These are phyloP conservation scores for Oxytorus armatus DNA, from an alignment of 2,888 invertebrate genomes.

Conservation along the genomic window DNA sequence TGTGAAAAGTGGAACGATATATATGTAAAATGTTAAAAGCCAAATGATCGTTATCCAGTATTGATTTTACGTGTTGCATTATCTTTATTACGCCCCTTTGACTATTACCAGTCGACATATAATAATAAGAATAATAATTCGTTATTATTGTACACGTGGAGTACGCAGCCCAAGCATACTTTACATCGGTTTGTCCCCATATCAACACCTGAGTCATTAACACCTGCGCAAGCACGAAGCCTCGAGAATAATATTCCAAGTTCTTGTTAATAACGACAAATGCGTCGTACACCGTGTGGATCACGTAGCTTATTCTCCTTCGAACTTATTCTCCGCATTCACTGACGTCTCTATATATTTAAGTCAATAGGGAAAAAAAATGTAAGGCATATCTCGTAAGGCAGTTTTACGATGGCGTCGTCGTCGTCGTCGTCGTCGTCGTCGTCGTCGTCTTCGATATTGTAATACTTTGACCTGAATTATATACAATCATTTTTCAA, in stretches of 20 bases:
- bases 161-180: not conserved
- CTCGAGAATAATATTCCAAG: slow-evolving; percentile 41
- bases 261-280: slow-evolving; percentile 34
- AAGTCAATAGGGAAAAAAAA: not conserved
- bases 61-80: not conserved
- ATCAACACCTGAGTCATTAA: slow-evolving; percentile 64
- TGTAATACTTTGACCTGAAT: slow-evolving; percentile 20
- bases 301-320: slow-evolving; percentile 24
- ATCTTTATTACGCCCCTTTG: not conserved
- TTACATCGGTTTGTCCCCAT: slow-evolving; percentile 22
- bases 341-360: not conserved
- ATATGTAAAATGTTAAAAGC: no score
- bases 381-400: slow-evolving; percentile 8
- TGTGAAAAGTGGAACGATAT: no score
- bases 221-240: slow-evolving; percentile 64
- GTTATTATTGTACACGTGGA: slow-evolving; percentile 26
- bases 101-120: not conserved
- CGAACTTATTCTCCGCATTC: no score
- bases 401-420: slow-evolving; percentile 6
- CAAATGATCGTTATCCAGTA: no score
- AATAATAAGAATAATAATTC: slow-evolving; percentile 6
- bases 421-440: no score
- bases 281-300: not conserved
- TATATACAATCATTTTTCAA: not conserved
- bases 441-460: slow-evolving; percentile 4